A percentile compares a stretch with the other conserved stretches of the same genome.
Conservation (phyloP, 2,888 invertebrate species). For the Agrilus biguttatus region DNA sequence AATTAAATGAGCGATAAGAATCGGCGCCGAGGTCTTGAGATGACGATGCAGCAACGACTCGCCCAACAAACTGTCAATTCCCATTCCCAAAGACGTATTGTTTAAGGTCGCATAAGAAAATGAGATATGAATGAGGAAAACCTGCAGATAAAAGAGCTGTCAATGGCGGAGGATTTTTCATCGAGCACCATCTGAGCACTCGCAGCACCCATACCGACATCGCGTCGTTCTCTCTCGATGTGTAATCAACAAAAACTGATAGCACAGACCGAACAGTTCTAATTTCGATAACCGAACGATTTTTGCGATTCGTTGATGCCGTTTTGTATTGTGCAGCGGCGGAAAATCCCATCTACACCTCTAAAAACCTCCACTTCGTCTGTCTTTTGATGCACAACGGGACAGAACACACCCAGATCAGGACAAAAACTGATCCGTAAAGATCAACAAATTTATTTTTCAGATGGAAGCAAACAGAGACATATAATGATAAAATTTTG, state of each 20-base stretch:
- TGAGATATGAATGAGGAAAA: slow-evolving; percentile 32
- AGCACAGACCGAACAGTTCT: slow-evolving; percentile 21
- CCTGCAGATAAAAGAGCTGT: slow-evolving; percentile 34
- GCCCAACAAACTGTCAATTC: slow-evolving; percentile 24
- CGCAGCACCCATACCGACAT: slow-evolving; percentile 13
- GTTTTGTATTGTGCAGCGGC: slow-evolving; percentile 2
- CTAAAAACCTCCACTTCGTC: not conserved
- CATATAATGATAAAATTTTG: no score
- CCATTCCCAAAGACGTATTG: slow-evolving; percentile 22
- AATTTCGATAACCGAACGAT: slow-evolving; percentile 16
- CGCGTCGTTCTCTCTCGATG: slow-evolving; percentile 6
- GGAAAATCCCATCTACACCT: not conserved
- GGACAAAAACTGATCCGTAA: not conserved
- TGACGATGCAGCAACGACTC: no score
- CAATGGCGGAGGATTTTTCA: slow-evolving; percentile 34
- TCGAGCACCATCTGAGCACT: slow-evolving; percentile 31
- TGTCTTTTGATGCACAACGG: not conserved
- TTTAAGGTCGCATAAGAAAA: slow-evolving; percentile 28
- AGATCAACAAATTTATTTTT: no score
- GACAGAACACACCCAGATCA: not conserved
- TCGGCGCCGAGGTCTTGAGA: no score
- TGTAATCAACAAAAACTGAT: slow-evolving; percentile 33
- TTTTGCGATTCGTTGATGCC: slow-evolving; percentile 9
- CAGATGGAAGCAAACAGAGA: no score
- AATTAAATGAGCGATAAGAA: no score